phyloP scores from a whole-genome alignment of 2,888 invertebrate species.

The Dasysyrphus tricinctus region DNA sequence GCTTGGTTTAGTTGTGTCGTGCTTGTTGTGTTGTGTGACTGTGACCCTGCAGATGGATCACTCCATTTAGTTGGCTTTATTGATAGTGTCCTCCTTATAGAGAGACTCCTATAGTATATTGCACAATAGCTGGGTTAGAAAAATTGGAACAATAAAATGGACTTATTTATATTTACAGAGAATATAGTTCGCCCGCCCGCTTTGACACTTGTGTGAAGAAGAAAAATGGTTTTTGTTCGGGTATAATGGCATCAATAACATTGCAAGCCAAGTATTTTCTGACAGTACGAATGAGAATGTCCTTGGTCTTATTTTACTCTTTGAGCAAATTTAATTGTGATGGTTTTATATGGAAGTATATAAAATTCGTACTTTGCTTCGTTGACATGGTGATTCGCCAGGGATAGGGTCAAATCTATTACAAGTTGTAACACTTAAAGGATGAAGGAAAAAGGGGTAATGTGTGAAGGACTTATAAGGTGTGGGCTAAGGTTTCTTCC shows the following conservation, averaged over 20 bases:
- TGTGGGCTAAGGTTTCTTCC: too few species aligned
- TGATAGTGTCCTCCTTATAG: slow-evolving; percentile 29
- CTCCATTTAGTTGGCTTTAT: slow-evolving; percentile 57
- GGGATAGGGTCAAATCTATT: not conserved
- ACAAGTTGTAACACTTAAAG: too few species aligned
- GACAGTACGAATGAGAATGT: not conserved
- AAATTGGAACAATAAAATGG: slow-evolving; percentile 44
- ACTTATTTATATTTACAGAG: slow-evolving; percentile 34
- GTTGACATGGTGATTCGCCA: not conserved
- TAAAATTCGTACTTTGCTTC: not conserved
- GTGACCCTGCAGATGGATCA: slow-evolving; percentile 64
- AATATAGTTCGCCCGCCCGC: slow-evolving; percentile 25
- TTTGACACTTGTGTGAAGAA: slow-evolving; percentile 40
- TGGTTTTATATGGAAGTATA: too few species aligned
- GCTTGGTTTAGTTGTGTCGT: slow-evolving; percentile 40
- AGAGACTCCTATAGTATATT: not conserved
- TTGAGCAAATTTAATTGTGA: not conserved
- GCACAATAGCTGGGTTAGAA: slow-evolving; percentile 48
- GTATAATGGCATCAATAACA: not conserved
- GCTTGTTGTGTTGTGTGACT: slow-evolving; percentile 59
- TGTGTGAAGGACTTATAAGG: too few species aligned
- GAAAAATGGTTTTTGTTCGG: slow-evolving; percentile 11
- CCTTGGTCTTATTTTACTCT: slow-evolving; percentile 6
- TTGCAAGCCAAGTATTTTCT: slow-evolving; percentile 3
- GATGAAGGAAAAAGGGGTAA: too few species aligned